Percentiles rank a stretch among this genome's conserved stretches.
Conservation (phyloP, 2,797 vertebrate genomes). For the Spea hammondii region DNA sequence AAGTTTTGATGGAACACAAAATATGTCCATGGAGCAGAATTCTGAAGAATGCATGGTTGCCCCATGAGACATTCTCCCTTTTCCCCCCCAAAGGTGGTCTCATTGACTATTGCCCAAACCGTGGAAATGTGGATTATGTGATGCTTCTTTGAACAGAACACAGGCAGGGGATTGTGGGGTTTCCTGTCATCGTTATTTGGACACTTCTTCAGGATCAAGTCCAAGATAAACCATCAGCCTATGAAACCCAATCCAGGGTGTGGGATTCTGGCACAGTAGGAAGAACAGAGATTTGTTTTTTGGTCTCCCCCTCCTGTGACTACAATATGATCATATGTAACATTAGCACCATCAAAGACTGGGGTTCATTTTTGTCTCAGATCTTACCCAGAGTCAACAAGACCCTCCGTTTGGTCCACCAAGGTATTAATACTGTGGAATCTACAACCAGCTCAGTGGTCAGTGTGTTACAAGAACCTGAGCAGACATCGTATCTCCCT, state of each 20-base stretch:
- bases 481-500: constrained; percentile 69
- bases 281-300: background rate
- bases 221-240: background rate
- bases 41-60: background rate
- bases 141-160: background rate
- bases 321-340: constrained; percentile 82
- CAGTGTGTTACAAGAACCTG: constrained; percentile 75
- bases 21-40: background rate
- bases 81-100: too few relatives aligned
- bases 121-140: background rate
- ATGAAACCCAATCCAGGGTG: background rate
- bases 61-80: too few relatives aligned
- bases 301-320: background rate
- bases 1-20: background rate
- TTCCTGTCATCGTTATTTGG: background rate
- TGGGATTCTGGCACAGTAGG: background rate
- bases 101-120: background rate
- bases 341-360: constrained; percentile 82
- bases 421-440: constrained; percentile 68
- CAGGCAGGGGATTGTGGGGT: background rate
- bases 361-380: constrained; percentile 82
- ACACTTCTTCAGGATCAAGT: background rate
- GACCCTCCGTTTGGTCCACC: constrained; percentile 74
- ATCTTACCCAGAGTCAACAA: constrained; percentile 82
- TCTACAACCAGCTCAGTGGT: constrained; percentile 76